Base-by-base conservation (phyloP, 1,140 invertebrate species). In the Trichonephila clavata region DNA sequence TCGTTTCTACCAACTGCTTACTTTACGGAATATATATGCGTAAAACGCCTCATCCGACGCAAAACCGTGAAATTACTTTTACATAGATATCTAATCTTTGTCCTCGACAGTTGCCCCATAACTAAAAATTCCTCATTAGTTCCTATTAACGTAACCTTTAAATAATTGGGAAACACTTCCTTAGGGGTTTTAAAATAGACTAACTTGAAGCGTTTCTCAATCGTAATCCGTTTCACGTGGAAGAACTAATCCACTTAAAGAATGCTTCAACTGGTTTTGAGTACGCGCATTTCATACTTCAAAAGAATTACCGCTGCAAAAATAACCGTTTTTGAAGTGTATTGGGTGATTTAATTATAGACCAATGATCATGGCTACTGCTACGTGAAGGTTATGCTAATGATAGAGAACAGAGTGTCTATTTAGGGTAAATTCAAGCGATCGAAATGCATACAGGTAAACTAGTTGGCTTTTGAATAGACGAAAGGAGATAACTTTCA, bases 251-350 rank as follows among this genome's bases (percentile, higher is more conserved):
- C 61, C 86, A 83, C 50, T 57, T 18, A 77, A 18, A 39, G 71
- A 77, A 77, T 77, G 18, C 13, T 27, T 39, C 32, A 50, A 50
- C 50, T 50, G 50, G 10, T 50, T 50, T 50, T 50, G 50, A 50
- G 50, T 50, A 50, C 77, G 10, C 14, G 6, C 14, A 6, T 6
- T 14, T 8, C 86, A 57, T 2, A 24, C 63, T 89, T 89, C 18
- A 57, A 39, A 63, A 61, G 63, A 65, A n/a, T 57, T 89, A 71
- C 61, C 39, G 57, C 59, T 68, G 14, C 39, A 89, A 89, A 89
- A 89, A 89, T 89, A 89, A 89, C 86, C 21, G 86, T 68, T 89
- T 32, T n/a, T 21, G 32, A n/a, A 63, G 63, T 13, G 21, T 61
- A 83, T 77, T 39, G 18, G 71, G 71, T 20, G 24, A 77, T 16